These are phyloP conservation scores for Lycophotia porphyrea DNA, from an alignment of 2,888 invertebrate species.

Conservation along the genomic window DNA sequence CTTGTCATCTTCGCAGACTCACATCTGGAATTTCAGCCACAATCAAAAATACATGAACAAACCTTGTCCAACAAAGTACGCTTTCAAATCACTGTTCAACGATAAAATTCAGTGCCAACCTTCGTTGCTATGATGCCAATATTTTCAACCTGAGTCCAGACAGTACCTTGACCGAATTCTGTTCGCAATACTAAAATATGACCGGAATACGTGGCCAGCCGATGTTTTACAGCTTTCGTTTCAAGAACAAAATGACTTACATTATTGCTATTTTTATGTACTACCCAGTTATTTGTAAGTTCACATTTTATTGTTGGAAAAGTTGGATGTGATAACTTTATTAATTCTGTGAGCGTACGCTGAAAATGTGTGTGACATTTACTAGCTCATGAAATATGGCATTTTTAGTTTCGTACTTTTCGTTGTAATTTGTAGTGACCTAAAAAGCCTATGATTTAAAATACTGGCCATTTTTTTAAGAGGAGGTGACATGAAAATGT, in stretches of 20 bases:
- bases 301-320: slow-evolving; percentile 51
- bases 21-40: slow-evolving; percentile 9
- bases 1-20: background rate
- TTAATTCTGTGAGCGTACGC: slow-evolving; percentile 45
- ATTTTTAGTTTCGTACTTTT: slow-evolving; percentile 29
- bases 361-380: slow-evolving; percentile 57
- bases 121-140: slow-evolving; percentile 59
- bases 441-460: background rate
- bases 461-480: background rate
- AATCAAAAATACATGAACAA: slow-evolving; percentile 29
- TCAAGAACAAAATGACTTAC: slow-evolving; percentile 57
- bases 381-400: slow-evolving; percentile 42
- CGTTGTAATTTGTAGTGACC: slow-evolving; percentile 21
- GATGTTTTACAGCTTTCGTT: slow-evolving; percentile 62
- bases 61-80: slow-evolving; percentile 19
- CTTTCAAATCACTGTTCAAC: slow-evolving; percentile 34
- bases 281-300: slow-evolving; percentile 34
- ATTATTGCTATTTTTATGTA: slow-evolving; percentile 59
- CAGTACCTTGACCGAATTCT: slow-evolving; percentile 74
- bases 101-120: slow-evolving; percentile 50
- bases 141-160: slow-evolving; percentile 54
- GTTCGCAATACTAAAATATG: slow-evolving; percentile 67
- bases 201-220: slow-evolving; percentile 71
- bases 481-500: background rate
- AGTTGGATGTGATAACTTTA: slow-evolving; percentile 55